Conservation (phyloP, 1,140 invertebrate genomes). For the Aplysia californica region DNA sequence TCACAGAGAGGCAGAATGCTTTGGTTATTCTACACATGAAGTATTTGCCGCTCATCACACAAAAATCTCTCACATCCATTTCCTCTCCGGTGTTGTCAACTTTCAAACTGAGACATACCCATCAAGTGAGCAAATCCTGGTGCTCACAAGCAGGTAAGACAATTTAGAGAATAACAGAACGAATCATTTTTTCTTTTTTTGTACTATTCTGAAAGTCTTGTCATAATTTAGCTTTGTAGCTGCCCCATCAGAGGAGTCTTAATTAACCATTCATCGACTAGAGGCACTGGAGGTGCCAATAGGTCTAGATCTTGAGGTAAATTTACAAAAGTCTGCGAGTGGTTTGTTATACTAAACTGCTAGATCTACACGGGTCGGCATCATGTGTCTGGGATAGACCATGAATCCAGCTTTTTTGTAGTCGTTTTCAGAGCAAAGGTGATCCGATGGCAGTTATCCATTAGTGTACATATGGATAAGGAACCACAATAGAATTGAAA, state of each 20-base stretch:
- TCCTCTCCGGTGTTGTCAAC: slow-evolving; percentile 36
- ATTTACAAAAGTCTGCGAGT: no score
- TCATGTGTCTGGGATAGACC: no score
- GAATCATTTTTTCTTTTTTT: neutral
- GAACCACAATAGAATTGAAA: no score
- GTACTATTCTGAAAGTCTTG: neutral
- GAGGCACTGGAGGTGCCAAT: no score
- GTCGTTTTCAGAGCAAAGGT: no score
- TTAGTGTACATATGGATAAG: no score
- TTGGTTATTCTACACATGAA: slow-evolving; percentile 42
- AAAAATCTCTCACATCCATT: slow-evolving; percentile 36
- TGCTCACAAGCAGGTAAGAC: slow-evolving; percentile 3
- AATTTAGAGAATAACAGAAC: neutral
- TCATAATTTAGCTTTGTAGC: neutral
- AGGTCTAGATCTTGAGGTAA: no score
- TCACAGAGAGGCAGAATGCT: slow-evolving; percentile 43
- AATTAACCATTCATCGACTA: no score
- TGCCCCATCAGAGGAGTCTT: neutral
- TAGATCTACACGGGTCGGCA: no score
- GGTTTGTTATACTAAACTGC: no score
- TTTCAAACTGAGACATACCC: slow-evolving; percentile 20
- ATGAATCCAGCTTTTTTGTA: no score
- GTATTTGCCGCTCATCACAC: slow-evolving; percentile 40
- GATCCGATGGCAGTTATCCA: no score
- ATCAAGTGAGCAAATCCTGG: slow-evolving; percentile 11